Evolutionary conservation across 2,797 vertebrate species (phyloP).

Genomic region (Forpus xanthops): DNA sequence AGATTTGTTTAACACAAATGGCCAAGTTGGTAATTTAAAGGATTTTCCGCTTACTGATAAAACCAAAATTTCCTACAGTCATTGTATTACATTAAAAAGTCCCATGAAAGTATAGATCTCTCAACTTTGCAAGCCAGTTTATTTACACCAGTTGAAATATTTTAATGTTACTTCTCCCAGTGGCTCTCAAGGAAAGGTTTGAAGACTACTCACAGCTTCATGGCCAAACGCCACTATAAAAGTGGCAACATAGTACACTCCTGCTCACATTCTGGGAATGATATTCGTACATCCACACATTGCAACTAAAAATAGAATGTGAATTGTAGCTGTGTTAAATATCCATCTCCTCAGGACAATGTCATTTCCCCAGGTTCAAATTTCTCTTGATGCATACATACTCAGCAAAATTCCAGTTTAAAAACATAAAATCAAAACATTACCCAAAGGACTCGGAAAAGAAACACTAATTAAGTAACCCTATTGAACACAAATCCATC

Average conservation of each 20-base stretch:
- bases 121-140: neutral
- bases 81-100: too few relatives aligned
- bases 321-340: neutral
- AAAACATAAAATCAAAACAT: neutral
- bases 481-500: neutral
- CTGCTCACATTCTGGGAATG: neutral
- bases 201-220: neutral
- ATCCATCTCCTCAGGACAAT: neutral
- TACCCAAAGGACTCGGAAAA: neutral
- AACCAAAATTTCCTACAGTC: neutral
- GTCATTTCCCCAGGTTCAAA: neutral
- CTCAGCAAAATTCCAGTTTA: neutral
- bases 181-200: neutral
- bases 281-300: neutral
- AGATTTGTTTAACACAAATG: neutral
- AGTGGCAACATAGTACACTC: neutral
- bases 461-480: neutral
- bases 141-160: neutral
- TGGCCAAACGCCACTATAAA: neutral
- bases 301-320: neutral
- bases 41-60: neutral
- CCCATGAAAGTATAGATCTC: neutral
- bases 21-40: neutral
- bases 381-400: neutral
- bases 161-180: neutral